These are phyloP conservation scores for Trogon surrucura DNA, from an alignment of 2,113 vertebrate species.

Conservation along the genomic window DNA sequence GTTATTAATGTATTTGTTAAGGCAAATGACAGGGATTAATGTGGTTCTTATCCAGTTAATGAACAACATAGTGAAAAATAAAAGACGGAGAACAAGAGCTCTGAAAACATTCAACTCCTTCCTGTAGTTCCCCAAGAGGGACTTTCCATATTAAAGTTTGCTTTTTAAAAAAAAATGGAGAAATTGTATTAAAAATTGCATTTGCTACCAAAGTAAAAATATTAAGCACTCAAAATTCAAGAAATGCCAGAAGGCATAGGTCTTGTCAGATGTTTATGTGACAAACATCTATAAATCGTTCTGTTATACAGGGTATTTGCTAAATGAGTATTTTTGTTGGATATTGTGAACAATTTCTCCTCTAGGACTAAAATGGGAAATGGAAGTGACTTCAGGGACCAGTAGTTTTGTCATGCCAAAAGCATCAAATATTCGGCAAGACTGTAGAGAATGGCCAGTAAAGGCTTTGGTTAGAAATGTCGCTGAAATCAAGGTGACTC, in stretches of 20 bases:
- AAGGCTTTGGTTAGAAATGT: neutral
- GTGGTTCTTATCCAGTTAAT: neutral
- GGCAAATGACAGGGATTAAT: neutral
- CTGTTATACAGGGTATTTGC: neutral
- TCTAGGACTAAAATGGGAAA: conserved; percentile 22
- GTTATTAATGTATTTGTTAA: neutral
- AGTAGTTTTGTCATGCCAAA: conserved; percentile 18
- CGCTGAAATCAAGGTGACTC: neutral
- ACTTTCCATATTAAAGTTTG: conserved; percentile 10
- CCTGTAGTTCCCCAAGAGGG: neutral
- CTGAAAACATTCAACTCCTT: neutral
- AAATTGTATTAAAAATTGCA: conserved; percentile 41
- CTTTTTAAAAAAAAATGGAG: neutral
- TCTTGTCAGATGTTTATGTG: conserved; percentile 44
- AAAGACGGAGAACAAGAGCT: neutral
- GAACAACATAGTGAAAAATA: neutral
- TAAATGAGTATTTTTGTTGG: conserved; percentile 43
- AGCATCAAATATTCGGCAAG: conserved; percentile 8
- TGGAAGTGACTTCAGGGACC: conserved; percentile 28
- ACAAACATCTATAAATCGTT: conserved; percentile 42
- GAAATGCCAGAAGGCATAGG: conserved; percentile 46
- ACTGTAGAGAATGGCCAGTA: neutral
- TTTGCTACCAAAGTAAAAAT: conserved; percentile 44
- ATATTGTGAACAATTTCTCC: conserved; percentile 41
- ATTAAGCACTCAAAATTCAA: conserved; percentile 57